These are phyloP conservation scores for Meteorus cinctellus DNA, from an alignment of 2,888 invertebrate genomes.

Conservation along the genomic window DNA sequence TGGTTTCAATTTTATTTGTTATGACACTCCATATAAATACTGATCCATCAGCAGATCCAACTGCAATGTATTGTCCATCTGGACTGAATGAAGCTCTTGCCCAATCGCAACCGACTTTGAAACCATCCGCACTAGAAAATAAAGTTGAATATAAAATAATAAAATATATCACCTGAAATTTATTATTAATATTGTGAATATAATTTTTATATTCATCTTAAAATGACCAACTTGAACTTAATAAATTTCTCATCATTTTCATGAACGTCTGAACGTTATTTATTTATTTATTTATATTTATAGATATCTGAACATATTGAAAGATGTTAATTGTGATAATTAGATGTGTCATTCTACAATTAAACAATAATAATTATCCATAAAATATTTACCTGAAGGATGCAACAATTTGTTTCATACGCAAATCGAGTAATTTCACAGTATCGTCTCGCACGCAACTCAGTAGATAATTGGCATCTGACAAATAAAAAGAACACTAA, in stretches of 20 bases:
- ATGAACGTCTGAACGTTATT: too few species aligned
- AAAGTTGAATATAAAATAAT: slow-evolving; percentile 44
- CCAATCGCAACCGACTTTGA: slow-evolving; percentile 97
- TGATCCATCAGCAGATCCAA: slow-evolving; percentile 93
- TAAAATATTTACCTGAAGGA: slow-evolving; percentile 86
- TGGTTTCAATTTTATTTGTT: slow-evolving; percentile 83
- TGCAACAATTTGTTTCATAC: slow-evolving; percentile 93
- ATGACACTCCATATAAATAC: slow-evolving; percentile 93
- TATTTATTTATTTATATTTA: too few species aligned
- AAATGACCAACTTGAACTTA: background rate
- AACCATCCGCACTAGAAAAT: slow-evolving; percentile 89
- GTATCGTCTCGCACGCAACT: slow-evolving; percentile 97
- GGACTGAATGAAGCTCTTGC: slow-evolving; percentile 94
- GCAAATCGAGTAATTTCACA: slow-evolving; percentile 93
- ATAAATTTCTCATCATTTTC: too few species aligned
- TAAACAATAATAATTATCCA: background rate
- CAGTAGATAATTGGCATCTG: slow-evolving; percentile 92
- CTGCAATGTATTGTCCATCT: slow-evolving; percentile 90
- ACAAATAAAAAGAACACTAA: slow-evolving; percentile 61
- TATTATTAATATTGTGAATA: background rate
- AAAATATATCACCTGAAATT: slow-evolving; percentile 1
- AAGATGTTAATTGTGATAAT: too few species aligned
- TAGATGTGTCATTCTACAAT: too few species aligned
- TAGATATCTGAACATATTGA: too few species aligned
- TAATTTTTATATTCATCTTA: background rate